Evolutionary conservation across 2,888 invertebrate genomes (phyloP).

Genomic region (Microplitis manilae): DNA sequence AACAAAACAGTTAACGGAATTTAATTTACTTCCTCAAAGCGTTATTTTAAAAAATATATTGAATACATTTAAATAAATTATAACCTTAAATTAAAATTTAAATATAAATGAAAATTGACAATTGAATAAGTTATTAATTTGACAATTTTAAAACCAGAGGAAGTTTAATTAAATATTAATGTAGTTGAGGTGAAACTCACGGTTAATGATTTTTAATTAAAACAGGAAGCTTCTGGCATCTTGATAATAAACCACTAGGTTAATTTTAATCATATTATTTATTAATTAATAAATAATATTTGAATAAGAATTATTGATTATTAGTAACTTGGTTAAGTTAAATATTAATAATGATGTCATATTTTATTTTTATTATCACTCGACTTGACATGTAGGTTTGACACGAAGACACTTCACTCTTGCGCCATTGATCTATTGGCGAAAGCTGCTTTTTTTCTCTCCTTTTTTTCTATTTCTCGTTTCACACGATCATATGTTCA

Average conservation of each 20-base stretch:
- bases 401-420: conserved; percentile 32
- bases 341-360: conserved; percentile 10
- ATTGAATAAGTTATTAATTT: neutral
- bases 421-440: conserved; percentile 39
- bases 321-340: too few species aligned
- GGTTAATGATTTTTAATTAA: conserved; percentile 38
- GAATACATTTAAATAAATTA: conserved; percentile 4
- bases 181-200: conserved; percentile 23
- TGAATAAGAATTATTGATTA: neutral
- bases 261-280: neutral
- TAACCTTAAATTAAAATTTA: conserved; percentile 12
- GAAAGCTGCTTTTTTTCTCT: conserved; percentile 9
- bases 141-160: neutral
- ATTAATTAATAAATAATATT: conserved; percentile 7
- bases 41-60: neutral
- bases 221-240: neutral
- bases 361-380: neutral
- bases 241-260: neutral
- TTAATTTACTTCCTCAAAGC: too few species aligned
- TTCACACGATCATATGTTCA: neutral
- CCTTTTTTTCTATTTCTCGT: neutral
- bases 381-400: conserved; percentile 12
- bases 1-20: neutral
- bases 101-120: neutral
- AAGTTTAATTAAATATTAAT: conserved; percentile 2